These are phyloP conservation scores for Porites rus DNA, from an alignment of 92 coral and sea anemone species.

Conservation along the genomic window DNA sequence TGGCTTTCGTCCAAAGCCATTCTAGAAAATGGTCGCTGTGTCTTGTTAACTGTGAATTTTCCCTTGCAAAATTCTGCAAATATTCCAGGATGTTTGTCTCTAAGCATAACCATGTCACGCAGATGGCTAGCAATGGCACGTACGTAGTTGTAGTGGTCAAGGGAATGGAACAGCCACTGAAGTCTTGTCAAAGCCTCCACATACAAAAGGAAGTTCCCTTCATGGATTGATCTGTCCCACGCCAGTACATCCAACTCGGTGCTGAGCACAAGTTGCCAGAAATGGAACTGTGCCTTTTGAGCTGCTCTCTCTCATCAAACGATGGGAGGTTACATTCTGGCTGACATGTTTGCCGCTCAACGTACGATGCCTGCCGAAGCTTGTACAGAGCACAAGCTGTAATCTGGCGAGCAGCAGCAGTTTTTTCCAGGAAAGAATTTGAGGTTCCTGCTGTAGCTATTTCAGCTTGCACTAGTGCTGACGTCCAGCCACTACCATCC, in stretches of 20 bases:
- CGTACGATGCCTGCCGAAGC: not conserved
- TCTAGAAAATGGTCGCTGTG: too few species aligned
- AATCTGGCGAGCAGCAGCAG: not conserved
- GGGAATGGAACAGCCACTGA: not conserved
- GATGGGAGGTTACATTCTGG: not conserved
- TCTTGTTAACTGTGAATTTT: too few species aligned
- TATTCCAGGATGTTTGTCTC: not conserved
- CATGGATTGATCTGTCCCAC: not conserved
- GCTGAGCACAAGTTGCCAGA: too few species aligned
- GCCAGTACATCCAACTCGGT: not conserved
- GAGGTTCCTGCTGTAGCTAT: not conserved
- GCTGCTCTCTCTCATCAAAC: not conserved
- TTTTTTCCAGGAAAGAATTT: not conserved
- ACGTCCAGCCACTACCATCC: conserved; percentile 57
- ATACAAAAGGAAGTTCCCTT: not conserved
- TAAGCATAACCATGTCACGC: conserved; percentile 1
- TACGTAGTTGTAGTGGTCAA: not conserved
- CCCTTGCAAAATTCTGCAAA: not conserved
- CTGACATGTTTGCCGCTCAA: not conserved
- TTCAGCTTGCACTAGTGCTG: not conserved
- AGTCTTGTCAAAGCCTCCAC: not conserved
- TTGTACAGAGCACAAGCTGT: conserved; percentile 4
- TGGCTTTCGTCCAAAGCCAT: not conserved
- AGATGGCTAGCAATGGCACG: not conserved
- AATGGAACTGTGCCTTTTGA: not conserved